Percentiles rank a stretch among this genome's conserved stretches.
These are phyloP conservation scores for Eumacrocentrus americanus DNA, from an alignment of 2,888 invertebrate species.

Conservation along the genomic window DNA sequence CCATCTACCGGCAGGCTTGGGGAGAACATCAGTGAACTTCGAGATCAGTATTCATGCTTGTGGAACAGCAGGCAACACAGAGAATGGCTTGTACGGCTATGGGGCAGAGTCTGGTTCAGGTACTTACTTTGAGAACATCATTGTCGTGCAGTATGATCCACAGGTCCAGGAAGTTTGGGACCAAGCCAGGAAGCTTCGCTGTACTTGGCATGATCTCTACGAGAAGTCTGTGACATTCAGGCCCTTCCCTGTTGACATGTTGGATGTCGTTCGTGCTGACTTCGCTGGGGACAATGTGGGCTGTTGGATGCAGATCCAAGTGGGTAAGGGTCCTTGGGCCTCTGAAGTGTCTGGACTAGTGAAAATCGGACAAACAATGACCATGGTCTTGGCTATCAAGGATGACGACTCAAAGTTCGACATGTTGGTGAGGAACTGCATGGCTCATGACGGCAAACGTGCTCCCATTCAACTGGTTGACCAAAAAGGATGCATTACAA, in stretches of 20 bases:
- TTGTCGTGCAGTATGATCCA: constrained; percentile 91
- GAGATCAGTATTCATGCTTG: constrained; percentile 91
- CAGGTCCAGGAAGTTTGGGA: constrained; percentile 94
- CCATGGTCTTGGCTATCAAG: constrained; percentile 94
- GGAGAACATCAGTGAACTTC: constrained; percentile 84
- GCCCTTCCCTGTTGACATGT: constrained; percentile 94
- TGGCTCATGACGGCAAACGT: constrained; percentile 92
- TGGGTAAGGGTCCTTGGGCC: constrained; percentile 94
- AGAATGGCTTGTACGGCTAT: constrained; percentile 86
- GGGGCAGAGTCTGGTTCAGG: constrained; percentile 89
- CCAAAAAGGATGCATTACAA: constrained; percentile 88
- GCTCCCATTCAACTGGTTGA: constrained; percentile 93
- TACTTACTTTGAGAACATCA: constrained; percentile 92
- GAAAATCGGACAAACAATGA: constrained; percentile 96
- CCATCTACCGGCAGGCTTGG: constrained; percentile 86
- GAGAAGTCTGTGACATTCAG: constrained; percentile 94
- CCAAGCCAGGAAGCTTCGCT: constrained; percentile 87
- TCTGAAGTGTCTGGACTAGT: constrained; percentile 93
- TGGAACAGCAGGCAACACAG: constrained; percentile 90
- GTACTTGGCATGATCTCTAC: constrained; percentile 95
- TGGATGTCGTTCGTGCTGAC: constrained; percentile 92
- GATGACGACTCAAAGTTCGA: constrained; percentile 95
- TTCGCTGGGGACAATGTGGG: constrained; percentile 95
- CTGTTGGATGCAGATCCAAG: constrained; percentile 98
- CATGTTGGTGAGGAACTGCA: constrained; percentile 92